Conservation (phyloP, 2,797 vertebrate species). For the Phyllotis vaccarum region DNA sequence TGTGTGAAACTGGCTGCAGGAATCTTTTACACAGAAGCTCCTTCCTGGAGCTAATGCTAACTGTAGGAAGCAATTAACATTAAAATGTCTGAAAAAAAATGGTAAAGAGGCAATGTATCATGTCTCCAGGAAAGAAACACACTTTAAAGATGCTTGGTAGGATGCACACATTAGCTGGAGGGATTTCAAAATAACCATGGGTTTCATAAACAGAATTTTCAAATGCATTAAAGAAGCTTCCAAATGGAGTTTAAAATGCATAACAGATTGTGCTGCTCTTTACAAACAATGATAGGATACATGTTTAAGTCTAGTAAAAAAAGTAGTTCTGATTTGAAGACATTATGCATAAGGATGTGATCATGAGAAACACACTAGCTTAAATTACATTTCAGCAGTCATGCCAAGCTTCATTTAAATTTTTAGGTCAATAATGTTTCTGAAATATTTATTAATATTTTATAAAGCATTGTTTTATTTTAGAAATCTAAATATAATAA, state of each 20-base stretch:
- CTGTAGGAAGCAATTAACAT: slow-evolving; percentile 19
- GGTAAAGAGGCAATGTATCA: neutral
- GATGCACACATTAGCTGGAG: neutral
- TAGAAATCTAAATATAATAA: slow-evolving; percentile 1
- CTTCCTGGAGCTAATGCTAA: slow-evolving; percentile 19
- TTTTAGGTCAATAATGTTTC: neutral
- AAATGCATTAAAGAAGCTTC: neutral
- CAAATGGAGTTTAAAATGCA: slow-evolving; percentile 15
- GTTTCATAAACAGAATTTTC: neutral
- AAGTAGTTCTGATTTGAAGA: neutral
- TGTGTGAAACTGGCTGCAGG: neutral
- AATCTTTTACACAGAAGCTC: neutral
- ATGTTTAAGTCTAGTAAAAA: neutral
- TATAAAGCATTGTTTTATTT: neutral
- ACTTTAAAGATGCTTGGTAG: neutral
- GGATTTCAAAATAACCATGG: neutral
- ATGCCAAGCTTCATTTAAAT: neutral
- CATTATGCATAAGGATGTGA: neutral
- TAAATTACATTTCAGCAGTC: slow-evolving; percentile 7
- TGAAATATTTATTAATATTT: neutral
- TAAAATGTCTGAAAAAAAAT: neutral
- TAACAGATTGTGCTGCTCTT: neutral
- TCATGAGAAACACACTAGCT: neutral
- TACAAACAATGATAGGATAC: neutral
- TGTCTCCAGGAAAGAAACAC: neutral